Base-by-base conservation (phyloP, 1,140 invertebrate species). In the Diabrotica virgifera region DNA sequence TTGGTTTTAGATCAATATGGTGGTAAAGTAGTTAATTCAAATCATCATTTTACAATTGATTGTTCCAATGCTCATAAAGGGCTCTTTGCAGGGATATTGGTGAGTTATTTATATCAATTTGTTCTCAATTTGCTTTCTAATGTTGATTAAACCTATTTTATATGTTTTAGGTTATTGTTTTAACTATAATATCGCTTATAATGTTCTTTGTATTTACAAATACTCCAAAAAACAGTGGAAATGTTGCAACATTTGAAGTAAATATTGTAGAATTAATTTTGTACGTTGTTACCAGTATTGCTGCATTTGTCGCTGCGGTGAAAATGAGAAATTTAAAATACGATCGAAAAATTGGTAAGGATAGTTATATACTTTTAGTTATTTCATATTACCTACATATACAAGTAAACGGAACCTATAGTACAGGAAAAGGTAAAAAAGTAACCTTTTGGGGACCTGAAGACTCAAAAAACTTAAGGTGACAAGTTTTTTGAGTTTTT, bases 191-290 rank as follows among this genome's bases (percentile, higher is more conserved):
- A 63, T 90, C 91, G 13, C 85, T 95, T 60, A 95, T 95, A 55
- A 91, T 95, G 81, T 96, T 95, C 80, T 95, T 95, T 79, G 93
- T 96, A 0, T 81, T 94, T 5, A 88, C 90, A 57, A 86, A 86
- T 72, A 84, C 85, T 12, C 82, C 52, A 6, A 54, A 65, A 50
- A 58, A 72, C 40, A 65, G 14, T 11, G 63, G 80, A 36, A 36
- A 57, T 7, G 78, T 82, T 36, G 91, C 90, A 1, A 87, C 91
- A 59, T 83, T 89, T 50, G 86, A 92, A 79, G 89, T 92, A 8
- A 90, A 90, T 67, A 81, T 91, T 58, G 89, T 89, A 66, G 91
- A 93, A 74, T 80, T 92, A 5, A 79, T 87, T 37, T 82, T 93
- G 13, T 92, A 92, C 77, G 79, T 85, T 0, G 72, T 86, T 8